phyloP scores from a whole-genome alignment of 2,888 invertebrate genomes.

The Antheraea assamensis region DNA sequence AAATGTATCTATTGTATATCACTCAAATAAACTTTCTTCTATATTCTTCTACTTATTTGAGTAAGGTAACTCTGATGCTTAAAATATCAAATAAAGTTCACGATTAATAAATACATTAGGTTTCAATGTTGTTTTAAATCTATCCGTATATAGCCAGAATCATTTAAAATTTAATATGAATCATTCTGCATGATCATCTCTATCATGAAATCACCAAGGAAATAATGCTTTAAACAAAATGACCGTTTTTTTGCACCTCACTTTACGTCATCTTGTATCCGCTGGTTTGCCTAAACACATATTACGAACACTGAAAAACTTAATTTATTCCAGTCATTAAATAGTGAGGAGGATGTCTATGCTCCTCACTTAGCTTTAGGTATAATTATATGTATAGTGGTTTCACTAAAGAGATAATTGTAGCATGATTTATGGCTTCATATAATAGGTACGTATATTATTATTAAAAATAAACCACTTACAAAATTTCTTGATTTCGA shows the following conservation, averaged over 20 bases:
- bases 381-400: not conserved
- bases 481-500: not conserved
- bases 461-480: not conserved
- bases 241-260: constrained; percentile 20
- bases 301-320: constrained; percentile 12
- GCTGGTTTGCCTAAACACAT: constrained; percentile 11
- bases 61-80: not conserved
- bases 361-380: not conserved
- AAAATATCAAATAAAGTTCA: too few relatives aligned
- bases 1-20: not conserved
- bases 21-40: not conserved
- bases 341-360: constrained; percentile 13
- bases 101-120: not conserved
- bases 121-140: not conserved
- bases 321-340: constrained; percentile 12
- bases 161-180: constrained; percentile 17
- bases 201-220: constrained; percentile 21
- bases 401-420: not conserved
- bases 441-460: not conserved
- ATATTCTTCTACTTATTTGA: not conserved
- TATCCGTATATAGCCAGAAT: not conserved
- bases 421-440: not conserved
- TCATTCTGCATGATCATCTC: constrained; percentile 15
- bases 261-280: constrained; percentile 19
- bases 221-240: constrained; percentile 21